Base-by-base conservation (phyloP, 2,797 vertebrate species). In the Gephyroberyx darwinii region DNA sequence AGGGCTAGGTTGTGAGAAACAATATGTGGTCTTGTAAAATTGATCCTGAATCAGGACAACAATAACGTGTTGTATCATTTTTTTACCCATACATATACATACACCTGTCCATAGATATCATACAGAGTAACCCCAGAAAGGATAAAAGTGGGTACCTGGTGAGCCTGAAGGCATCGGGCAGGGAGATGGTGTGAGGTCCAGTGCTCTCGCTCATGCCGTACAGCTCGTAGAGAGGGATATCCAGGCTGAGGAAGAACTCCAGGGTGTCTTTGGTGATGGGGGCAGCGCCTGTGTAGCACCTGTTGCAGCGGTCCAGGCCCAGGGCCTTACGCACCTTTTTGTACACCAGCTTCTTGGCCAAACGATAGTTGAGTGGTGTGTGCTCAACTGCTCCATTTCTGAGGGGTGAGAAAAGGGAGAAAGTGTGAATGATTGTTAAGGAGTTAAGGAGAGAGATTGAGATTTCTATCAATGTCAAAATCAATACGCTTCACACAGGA, bases 161-260 rank as follows among this genome's bases (percentile, higher is more conserved):
- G 0, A 97, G 69, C 63, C 60, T 92, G 91, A 95, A 95, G 9
- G 90, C 83, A 0, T 87, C 80, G 0, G 80, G 67, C 1, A 50
- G 30, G 1, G 95, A 95, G 30, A 92, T 10, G 0, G 94, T 94
- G 87, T 99, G 97, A 0, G 97, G 97, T 0, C 98, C 98, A 0
- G 94, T 92, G 92, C 94, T 94, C 81, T 99, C 97, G 0, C 95
- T 98, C 96, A 99, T 95, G 26, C 98, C 98, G 0, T 98, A 99
- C 50, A 96, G 91, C 84, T 99, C 96, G 0, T 94, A 91, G 7
- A 99, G 74, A 0, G 94, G 96, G 0, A 99, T 93, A 74, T 99
- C 94, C 20, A 99, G 93, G 74, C 97, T 98, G 30, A 99, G 85
- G 62, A 99, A 99, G 89, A 96, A 98, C 54, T 99, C 95, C 37